Evolutionary conservation across 2,797 vertebrate species (phyloP), one percentile per base, ranked within the genome.

Genomic region (Paguma larvata): DNA sequence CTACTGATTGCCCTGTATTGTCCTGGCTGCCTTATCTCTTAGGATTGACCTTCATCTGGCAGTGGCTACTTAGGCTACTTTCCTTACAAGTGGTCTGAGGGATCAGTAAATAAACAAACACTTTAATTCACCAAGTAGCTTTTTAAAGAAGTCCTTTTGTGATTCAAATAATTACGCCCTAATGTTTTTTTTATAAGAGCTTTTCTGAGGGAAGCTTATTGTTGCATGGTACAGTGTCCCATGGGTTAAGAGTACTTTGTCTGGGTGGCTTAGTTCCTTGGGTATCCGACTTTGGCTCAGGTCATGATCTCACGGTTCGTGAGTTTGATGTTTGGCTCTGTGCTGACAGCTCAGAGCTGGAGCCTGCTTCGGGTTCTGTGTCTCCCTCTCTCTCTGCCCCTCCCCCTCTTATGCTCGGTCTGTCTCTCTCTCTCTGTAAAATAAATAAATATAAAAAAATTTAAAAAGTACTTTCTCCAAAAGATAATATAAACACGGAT

Each of bases 51-150:
- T 91, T 96, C 34, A 46, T 85, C 86, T 92, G 48, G 72, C 46
- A 73, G 51, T 89, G 85, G 79, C 91, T 96, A 18, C 63, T 63
- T 95, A 82, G 78, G 12, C 67, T n/a, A 88, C 38, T 96, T 94
- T 23, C 34, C n/a, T 92, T 79, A 70, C 15, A 41, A 97, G 72
- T 96, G 63, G 46, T 53, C 46, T 83, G 12, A 87, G 73, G 46
- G 68, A 68, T 70, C 30, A 87, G 83, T 91, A 97, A 93, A 97
- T 82, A 90, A 94, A 92, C 44, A 90, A 94, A 92, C 44, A 75
- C 44, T 94, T 91, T 80, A 84, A 51, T 78, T 70, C 27, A 53
- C 51, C 73, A 78, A 82, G 34, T 65, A 68, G 46, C 8, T 91
- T 96, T 93, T 88, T 75, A 85, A 92, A 79, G 68, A 87, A 65